Conservation (phyloP, 23 tunicate genomes). For the Aplidium turbinatum region DNA sequence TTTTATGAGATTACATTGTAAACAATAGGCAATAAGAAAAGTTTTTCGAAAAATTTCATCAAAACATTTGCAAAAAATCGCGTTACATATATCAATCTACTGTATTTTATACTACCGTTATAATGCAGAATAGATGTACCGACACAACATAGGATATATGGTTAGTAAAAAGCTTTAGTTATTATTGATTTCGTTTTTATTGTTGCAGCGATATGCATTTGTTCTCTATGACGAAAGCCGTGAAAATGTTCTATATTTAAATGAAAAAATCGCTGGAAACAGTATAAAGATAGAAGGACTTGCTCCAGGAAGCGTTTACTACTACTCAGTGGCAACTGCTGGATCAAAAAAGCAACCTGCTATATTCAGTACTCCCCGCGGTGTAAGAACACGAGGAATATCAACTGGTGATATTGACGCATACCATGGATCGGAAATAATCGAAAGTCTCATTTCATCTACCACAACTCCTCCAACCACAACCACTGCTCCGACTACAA, state of each 20-base stretch:
- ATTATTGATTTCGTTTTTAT: neutral
- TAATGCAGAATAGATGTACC: too few relatives aligned
- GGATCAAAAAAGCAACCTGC: conserved; percentile 12
- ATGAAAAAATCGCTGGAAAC: conserved; percentile 21
- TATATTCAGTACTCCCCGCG: conserved; percentile 1
- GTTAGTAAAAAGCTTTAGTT: too few relatives aligned
- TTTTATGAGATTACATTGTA: too few relatives aligned
- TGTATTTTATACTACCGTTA: too few relatives aligned
- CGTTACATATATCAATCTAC: too few relatives aligned
- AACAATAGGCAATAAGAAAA: too few relatives aligned
- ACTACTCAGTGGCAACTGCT: conserved; percentile 32
- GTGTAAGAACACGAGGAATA: conserved; percentile 26
- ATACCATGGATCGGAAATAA: neutral
- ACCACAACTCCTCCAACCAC: conserved; percentile 9
- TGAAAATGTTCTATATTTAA: conserved; percentile 24
- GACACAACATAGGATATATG: too few relatives aligned
- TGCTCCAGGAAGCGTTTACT: conserved; percentile 41
- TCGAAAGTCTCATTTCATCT: neutral
- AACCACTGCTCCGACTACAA: conserved; percentile 16
- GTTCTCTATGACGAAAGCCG: conserved; percentile 18
- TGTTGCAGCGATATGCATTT: conserved; percentile 36
- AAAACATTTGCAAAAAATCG: too few relatives aligned
- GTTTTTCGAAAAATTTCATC: too few relatives aligned
- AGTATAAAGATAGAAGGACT: conserved; percentile 19
- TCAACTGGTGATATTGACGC: neutral